Evolutionary conservation across 2,888 invertebrate genomes (phyloP).

Genomic region (Raillietiella orientalis): DNA sequence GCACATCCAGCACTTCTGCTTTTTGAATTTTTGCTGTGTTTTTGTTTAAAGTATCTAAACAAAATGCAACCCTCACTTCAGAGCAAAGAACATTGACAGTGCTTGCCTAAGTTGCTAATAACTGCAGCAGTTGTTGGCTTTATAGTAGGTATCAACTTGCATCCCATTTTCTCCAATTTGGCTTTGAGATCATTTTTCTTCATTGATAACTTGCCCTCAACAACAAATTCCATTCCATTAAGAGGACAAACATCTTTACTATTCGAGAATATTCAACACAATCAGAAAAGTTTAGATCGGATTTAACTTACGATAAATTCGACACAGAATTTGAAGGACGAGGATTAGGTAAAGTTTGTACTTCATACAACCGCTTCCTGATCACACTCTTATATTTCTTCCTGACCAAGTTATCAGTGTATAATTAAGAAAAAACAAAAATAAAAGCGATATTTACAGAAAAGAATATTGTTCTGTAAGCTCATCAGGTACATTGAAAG

Average conservation of each 20-base stretch:
- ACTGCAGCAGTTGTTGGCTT: constrained; percentile 32
- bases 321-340: too few species aligned
- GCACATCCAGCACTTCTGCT: constrained; percentile 30
- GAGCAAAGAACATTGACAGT: constrained; percentile 4
- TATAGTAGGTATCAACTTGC: constrained; percentile 28
- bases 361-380: constrained; percentile 10
- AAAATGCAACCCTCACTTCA: too few species aligned
- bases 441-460: constrained; percentile 14
- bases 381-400: constrained; percentile 14
- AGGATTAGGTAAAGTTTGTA: too few species aligned
- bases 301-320: too few species aligned
- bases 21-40: too few species aligned
- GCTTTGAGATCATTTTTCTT: constrained; percentile 23
- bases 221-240: constrained; percentile 39
- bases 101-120: constrained; percentile 25
- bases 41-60: too few species aligned
- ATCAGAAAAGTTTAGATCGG: too few species aligned
- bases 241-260: too few species aligned
- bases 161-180: constrained; percentile 37
- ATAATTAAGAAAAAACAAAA: constrained; percentile 4
- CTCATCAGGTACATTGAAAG: constrained; percentile 30
- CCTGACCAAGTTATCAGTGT: too few species aligned
- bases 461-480: constrained; percentile 21
- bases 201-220: constrained; percentile 18
- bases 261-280: too few species aligned